Base-by-base conservation (phyloP, 2,797 vertebrate species). In the Buphagus erythrorhynchus region DNA sequence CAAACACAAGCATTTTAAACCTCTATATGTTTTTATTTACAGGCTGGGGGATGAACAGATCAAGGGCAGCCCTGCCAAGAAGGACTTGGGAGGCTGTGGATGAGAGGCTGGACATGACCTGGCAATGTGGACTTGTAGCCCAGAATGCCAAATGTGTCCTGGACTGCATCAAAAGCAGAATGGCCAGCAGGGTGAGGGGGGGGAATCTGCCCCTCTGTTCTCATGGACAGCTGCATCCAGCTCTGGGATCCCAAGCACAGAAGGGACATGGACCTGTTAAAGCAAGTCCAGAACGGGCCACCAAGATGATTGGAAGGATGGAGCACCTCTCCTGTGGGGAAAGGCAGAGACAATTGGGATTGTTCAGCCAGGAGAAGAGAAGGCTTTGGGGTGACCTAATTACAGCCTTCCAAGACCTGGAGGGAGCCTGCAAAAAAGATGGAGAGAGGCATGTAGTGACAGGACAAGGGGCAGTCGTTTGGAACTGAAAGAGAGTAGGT, bases 71-170 rank as follows among this genome's bases (percentile, higher is more conserved):
- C 21, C 29, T 35, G 18, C 13, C 0, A 0, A 83, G 57, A 65
- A 65, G 11, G 33, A 52, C 25, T 6, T 76, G 17, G 16, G 51
- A 14, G 6, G 5, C 33, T 54, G 29, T 33, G 52, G n/a, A 65
- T 22, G 15, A 71, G 65, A 89, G 58, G 17, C 17, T 65, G 65
- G 7, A 35, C 18, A 16, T 26, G 49, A 65, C 10, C 21, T 13
- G 5, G 14, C 11, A 19, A 29, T 6, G 24, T 19, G 29, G 9
- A 49, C 25, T 57, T 38, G 36, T 9, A 69, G n/a, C 16, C 55
- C n/a, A 63, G 28, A 69, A 69, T 38, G 24, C 5, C 36, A 57
- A n/a, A 33, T 0, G 0, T 45, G 10, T 19, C 5, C 57, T 38
- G 55, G 22, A 11, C 16, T 36, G 16, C 55, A 63, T 38, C 19